Conservation (phyloP, 1,140 invertebrate species). For the Theocolax elegans region DNA sequence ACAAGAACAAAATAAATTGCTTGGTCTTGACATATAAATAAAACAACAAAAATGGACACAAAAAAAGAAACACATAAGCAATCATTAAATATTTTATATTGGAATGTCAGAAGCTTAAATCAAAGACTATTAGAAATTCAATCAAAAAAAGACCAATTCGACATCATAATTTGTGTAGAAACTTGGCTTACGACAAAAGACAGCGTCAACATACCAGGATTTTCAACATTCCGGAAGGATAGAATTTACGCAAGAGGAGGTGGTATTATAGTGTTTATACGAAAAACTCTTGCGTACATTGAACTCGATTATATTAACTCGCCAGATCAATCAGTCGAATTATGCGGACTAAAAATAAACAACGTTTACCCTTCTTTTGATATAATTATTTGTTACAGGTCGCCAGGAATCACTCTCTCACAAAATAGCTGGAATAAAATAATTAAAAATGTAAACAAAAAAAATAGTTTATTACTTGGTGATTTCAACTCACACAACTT, state of each 20-base stretch:
- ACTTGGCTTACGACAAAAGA: neutral
- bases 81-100: too few relatives aligned
- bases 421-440: conserved; percentile 4
- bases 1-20: too few relatives aligned
- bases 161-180: too few relatives aligned
- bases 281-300: neutral
- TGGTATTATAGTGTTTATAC: neutral
- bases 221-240: neutral
- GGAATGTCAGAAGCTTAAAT: too few relatives aligned
- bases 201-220: neutral
- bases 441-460: neutral
- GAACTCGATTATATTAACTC: neutral
- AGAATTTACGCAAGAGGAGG: neutral
- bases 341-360: neutral
- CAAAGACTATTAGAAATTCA: too few relatives aligned
- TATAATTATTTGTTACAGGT: neutral
- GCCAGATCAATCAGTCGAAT: neutral
- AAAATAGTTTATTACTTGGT: neutral
- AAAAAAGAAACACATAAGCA: too few relatives aligned
- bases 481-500: conserved; percentile 13
- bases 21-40: too few relatives aligned
- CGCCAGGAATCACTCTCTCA: neutral
- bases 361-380: neutral
- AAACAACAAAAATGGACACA: too few relatives aligned
- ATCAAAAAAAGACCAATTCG: too few relatives aligned